phyloP scores from a whole-genome alignment of 1,140 invertebrate species.

The Anadara kagoshimensis region DNA sequence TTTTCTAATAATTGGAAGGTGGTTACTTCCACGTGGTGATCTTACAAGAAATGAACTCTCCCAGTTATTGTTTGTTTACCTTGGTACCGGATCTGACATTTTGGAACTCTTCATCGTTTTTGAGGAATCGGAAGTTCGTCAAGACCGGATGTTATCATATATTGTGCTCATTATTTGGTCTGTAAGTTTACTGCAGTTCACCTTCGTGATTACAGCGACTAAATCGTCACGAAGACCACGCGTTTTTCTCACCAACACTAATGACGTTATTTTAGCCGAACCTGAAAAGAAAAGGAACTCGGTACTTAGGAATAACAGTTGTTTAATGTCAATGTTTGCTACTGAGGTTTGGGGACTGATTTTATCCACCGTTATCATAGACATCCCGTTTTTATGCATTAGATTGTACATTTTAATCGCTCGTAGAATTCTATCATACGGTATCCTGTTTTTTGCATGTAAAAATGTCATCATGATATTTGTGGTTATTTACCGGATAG shows the following conservation, averaged over 20 bases:
- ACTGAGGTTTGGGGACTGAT: conserved; percentile 85
- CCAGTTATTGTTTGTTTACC: conserved; percentile 85
- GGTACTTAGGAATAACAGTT: too few species aligned
- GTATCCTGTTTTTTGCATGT: conserved; percentile 92
- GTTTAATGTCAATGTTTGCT: too few species aligned
- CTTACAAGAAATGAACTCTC: conserved; percentile 91
- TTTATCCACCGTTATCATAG: conserved; percentile 76
- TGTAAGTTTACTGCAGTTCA: conserved; percentile 41
- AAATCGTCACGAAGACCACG: conserved; percentile 10
- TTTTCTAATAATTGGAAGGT: conserved; percentile 88
- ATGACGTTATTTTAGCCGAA: too few species aligned
- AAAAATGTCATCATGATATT: conserved; percentile 89
- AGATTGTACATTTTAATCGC: conserved; percentile 86
- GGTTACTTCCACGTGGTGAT: conserved; percentile 91
- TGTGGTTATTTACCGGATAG: conserved; percentile 69
- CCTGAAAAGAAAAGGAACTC: too few species aligned
- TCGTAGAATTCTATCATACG: conserved; percentile 89
- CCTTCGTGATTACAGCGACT: conserved; percentile 23
- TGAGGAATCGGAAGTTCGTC: conserved; percentile 29
- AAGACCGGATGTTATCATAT: conserved; percentile 21
- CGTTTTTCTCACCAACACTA: too few species aligned
- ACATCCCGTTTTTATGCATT: conserved; percentile 89
- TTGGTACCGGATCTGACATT: conserved; percentile 89
- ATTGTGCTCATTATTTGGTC: conserved; percentile 31
- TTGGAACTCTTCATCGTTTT: conserved; percentile 80